Conservation (phyloP, 2,888 invertebrate genomes). For the Norana najaformis region DNA sequence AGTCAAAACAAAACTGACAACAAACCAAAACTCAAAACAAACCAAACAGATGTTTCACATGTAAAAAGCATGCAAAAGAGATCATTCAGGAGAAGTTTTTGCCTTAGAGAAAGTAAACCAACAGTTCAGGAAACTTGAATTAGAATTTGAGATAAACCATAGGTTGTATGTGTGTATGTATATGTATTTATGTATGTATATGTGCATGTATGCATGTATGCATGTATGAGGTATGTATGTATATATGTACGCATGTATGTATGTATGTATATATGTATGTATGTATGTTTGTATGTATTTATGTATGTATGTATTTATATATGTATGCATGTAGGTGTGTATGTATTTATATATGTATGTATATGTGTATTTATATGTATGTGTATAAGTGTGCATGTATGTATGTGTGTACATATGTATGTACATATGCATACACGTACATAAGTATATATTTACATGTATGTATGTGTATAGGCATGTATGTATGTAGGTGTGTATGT, state of each 20-base stretch:
- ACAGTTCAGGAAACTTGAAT: too few species aligned
- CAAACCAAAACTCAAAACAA: background rate
- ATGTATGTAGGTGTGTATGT: conserved; percentile 8
- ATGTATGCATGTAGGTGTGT: background rate
- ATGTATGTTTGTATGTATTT: background rate
- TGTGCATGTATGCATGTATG: too few species aligned
- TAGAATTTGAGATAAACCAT: too few species aligned
- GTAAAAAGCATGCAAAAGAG: background rate
- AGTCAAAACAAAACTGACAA: background rate
- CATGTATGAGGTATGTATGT: too few species aligned
- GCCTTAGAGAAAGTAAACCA: too few species aligned
- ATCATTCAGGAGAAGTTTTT: too few species aligned
- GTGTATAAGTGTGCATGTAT: background rate
- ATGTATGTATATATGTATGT: background rate
- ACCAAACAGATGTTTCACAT: background rate
- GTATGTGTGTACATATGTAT: background rate
- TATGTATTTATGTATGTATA: too few species aligned
- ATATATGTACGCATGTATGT: background rate
- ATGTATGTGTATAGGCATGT: background rate
- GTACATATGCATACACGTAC: background rate
- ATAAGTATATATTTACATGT: background rate
- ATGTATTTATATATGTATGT: background rate
- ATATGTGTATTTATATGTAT: background rate
- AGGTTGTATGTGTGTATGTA: too few species aligned
- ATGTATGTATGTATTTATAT: background rate